Conservation (phyloP, 2,888 invertebrate species). For the Barypeithes pellucidus region DNA sequence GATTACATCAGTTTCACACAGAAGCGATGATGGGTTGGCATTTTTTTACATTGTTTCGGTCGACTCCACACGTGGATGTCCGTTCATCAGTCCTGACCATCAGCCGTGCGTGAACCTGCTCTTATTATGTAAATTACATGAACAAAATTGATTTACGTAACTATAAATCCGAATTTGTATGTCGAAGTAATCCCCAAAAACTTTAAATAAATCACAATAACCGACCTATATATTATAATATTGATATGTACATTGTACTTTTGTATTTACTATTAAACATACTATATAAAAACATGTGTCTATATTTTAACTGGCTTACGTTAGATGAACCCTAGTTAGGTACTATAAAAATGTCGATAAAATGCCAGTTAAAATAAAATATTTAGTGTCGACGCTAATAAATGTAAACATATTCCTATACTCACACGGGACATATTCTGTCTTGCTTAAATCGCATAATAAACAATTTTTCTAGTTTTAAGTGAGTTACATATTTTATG, state of each 20-base stretch:
- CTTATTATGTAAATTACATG: no score
- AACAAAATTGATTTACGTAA: no score
- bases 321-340: neutral
- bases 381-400: neutral
- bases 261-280: conserved; percentile 13
- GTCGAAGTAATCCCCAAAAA: no score
- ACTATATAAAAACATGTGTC: neutral
- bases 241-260: conserved; percentile 21
- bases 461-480: conserved; percentile 10
- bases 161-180: no score
- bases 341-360: neutral
- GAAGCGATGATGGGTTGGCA: no score
- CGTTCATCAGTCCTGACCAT: no score
- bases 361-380: conserved; percentile 7
- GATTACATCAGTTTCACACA: no score
- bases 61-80: no score
- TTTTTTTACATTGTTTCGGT: no score
- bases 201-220: no score
- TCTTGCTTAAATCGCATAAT: conserved; percentile 9
- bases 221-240: conserved; percentile 6
- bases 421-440: neutral
- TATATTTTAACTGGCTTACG: neutral
- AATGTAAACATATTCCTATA: neutral
- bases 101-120: no score
- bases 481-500: conserved; percentile 2